phyloP scores from a whole-genome alignment of 2,113 vertebrate genomes.

The Urocitellus parryii region DNA sequence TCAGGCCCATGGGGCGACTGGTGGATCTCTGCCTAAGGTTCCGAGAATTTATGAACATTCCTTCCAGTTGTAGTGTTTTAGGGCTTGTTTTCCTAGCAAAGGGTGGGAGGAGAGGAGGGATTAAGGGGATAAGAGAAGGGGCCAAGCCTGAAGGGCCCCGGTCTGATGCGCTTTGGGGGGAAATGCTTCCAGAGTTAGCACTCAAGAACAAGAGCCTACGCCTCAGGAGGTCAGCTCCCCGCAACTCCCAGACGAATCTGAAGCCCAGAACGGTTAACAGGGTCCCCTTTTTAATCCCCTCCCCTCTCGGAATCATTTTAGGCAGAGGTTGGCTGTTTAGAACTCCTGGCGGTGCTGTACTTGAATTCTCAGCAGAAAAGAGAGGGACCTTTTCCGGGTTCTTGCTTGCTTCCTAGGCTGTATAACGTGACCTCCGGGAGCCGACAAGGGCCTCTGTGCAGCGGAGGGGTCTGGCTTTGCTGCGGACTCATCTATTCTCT shows the following conservation, averaged over 20 bases:
- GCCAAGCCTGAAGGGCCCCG: background rate
- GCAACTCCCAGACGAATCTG: background rate
- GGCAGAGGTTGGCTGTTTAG: background rate
- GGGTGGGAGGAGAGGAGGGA: background rate
- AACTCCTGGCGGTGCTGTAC: background rate
- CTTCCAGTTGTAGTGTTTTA: background rate
- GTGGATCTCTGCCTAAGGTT: background rate
- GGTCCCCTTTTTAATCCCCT: background rate
- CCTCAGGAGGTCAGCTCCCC: background rate
- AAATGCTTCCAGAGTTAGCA: background rate
- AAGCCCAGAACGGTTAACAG: background rate
- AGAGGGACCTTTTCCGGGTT: background rate
- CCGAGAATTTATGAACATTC: background rate
- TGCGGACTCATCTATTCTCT: fast-evolving
- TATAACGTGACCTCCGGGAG: background rate
- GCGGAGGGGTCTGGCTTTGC: background rate
- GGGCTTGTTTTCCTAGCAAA: background rate
- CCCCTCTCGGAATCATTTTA: background rate
- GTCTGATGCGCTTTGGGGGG: fast-evolving
- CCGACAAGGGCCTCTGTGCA: too few species aligned
- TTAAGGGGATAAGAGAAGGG: background rate
- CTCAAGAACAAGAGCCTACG: too few species aligned
- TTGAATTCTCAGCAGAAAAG: background rate
- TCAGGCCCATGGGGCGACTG: fast-evolving
- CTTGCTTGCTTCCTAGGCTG: background rate